Base-by-base conservation (phyloP, 2,113 vertebrate genomes). In the Scophthalmus maximus region DNA sequence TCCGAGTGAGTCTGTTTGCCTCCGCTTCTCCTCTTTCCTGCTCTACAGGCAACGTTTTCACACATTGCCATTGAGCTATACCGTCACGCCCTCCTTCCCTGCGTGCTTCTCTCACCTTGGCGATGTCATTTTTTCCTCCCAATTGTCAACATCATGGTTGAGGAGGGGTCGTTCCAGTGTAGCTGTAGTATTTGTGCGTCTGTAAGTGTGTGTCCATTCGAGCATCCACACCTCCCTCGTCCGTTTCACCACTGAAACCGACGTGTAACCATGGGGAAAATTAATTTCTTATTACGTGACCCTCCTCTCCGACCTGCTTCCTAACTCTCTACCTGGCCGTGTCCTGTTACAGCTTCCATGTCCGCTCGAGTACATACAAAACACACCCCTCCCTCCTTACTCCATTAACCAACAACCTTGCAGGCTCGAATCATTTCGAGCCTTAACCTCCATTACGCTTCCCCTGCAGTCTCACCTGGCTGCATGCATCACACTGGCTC, bases 191-290 rank as follows among this genome's bases (percentile, higher is more conserved):
- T n/a, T n/a, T n/a, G n/a, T n/a, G n/a, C n/a, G n/a, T n/a, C n/a
- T n/a, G n/a, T n/a, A n/a, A n/a, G n/a, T 38, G 29, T 30, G 30
- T 20, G 77, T 63, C 30, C 50, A 66, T 59, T 71, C 60, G 57
- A 60, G 74, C 46, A 53, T 64, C 22, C 22, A 1, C 32, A 36
- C 26, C 49, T 46, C 61, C 46, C 62, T 69, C 53, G 30, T 63
- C 47, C 62, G n/a, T 23, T 52, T 68, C 51, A 12, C 56, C 29
- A 6, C 60, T 59, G 47, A 66, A 74, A 70, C 55, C 44, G 51
- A 51, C 76, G 88, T 78, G 72, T 81, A 88, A n/a, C 73, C 86
- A 82, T 62, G 85, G 18, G 79, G 79, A 83, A 89, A 91, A 89
- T 91, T 9, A 68, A 83, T 78, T 78, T 87, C 78, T 76, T 60